Conservation (phyloP, 2,888 invertebrate species). For the Litoditis marina region DNA sequence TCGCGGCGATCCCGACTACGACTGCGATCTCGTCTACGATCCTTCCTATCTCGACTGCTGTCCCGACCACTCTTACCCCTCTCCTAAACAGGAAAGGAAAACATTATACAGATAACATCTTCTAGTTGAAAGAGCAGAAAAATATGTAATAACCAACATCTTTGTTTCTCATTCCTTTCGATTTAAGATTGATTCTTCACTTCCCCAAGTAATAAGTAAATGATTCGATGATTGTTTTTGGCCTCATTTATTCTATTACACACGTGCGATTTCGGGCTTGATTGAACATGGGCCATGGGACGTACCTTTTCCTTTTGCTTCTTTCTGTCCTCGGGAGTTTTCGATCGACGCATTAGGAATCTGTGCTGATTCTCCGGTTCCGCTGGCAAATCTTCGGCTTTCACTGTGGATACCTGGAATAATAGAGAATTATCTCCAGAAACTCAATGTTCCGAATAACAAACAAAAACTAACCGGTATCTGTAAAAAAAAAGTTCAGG, state of each 20-base stretch:
- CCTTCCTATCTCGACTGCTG: background rate
- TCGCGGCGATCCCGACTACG: slow-evolving; percentile 4
- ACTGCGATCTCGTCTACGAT: slow-evolving; percentile 3
- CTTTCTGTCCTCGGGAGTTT: slow-evolving; percentile 35
- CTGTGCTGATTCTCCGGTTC: slow-evolving; percentile 39
- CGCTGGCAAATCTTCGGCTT: slow-evolving; percentile 44
- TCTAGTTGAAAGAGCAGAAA: no score
- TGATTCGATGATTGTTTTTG: no score
- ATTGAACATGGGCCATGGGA: no score
- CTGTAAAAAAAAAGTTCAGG: no score
- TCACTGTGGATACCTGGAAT: slow-evolving; percentile 36
- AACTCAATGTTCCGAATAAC: no score
- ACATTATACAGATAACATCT: background rate
- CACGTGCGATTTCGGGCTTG: no score
- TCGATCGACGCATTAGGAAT: slow-evolving; percentile 34
- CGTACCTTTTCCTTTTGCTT: slow-evolving; percentile 18
- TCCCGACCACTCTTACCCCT: background rate
- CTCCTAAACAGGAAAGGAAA: background rate
- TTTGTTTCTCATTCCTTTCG: no score
- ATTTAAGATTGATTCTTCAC: no score
- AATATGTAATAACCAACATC: no score
- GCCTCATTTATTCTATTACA: no score
- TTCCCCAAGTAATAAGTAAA: no score
- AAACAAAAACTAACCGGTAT: no score
- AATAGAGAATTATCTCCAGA: background rate